Conservation (phyloP, 1,140 invertebrate species). For the Stenopsyche tienmushanensis region DNA sequence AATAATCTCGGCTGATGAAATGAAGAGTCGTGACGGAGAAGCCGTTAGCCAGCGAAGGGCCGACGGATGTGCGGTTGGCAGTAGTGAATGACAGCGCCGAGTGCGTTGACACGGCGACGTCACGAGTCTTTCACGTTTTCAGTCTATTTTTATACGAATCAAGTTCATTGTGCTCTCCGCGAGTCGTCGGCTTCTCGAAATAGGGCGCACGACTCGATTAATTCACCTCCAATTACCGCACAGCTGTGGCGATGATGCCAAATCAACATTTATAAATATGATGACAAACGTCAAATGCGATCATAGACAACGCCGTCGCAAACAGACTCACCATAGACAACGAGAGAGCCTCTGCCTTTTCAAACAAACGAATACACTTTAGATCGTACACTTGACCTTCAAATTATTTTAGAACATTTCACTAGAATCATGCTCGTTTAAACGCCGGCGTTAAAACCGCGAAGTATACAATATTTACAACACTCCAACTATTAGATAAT, state of each 20-base stretch:
- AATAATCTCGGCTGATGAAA: slow-evolving; percentile 20
- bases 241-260: background rate
- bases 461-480: too few relatives aligned
- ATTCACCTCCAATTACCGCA: background rate
- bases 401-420: too few relatives aligned
- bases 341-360: too few relatives aligned
- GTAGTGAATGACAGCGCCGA: background rate
- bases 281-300: too few relatives aligned
- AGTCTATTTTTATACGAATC: slow-evolving; percentile 9
- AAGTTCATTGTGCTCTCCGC: slow-evolving; percentile 1
- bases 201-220: background rate
- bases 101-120: background rate
- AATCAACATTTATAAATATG: too few relatives aligned
- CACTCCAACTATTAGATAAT: too few relatives aligned
- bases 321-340: too few relatives aligned
- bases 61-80: background rate
- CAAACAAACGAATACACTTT: too few relatives aligned
- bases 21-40: slow-evolving; percentile 9
- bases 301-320: too few relatives aligned
- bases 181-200: background rate
- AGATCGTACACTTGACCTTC: too few relatives aligned
- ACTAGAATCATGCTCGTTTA: too few relatives aligned
- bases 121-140: background rate
- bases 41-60: background rate
- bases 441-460: too few relatives aligned